Evolutionary conservation across 2,113 vertebrate genomes (phyloP), one percentile per base, ranked within the genome.

Genomic region (Pelodiscus sinensis): DNA sequence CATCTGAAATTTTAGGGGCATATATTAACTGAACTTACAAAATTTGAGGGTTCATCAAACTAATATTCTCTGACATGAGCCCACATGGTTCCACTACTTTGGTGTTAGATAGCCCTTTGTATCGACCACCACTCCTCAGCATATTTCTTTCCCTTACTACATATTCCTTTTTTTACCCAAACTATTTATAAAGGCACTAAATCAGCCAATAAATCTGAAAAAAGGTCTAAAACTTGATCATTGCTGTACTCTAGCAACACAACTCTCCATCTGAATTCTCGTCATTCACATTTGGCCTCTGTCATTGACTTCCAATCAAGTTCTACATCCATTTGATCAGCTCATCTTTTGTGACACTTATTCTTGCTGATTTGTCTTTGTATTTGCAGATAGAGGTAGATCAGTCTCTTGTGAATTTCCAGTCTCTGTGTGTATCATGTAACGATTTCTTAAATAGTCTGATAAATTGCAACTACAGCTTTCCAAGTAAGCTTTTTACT

Each of bases 61-160:
- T 25, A 71, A 29, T 31, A 89, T 87, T 94, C 75, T 94, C 86
- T 82, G 80, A 89, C 86, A 68, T 68, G 89, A 94, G 50, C 97
- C 97, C 92, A 95, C 98, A 97, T 94, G 95, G 98, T 98, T 97
- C 92, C 89, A 89, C 65, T 92, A 71, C 77, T 27, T 11, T 1
- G 44, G 19, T 78, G 3, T 44, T 71, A n/a, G 18, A 50, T 44
- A 96, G 80, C 52, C 73, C 91, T 88, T 87, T 87, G 24, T 56
- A 80, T 56, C 82, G 73, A 84, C 75, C 38, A 78, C 15, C 18
- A 29, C 73, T 52, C 25, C 79, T 92, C 88, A 60, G 81, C 2
- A 1, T 10, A 57, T 80, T 91, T 84, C 79, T 85, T 78, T 71
- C n/a, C 73, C 60, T 93, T 82, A 19, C 25, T 82, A n/a, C 0